These are phyloP conservation scores for roundworm (Caenorhabditis elegans) DNA, from an alignment of 1,140 invertebrate genomes.

Conservation along the genomic window DNA sequence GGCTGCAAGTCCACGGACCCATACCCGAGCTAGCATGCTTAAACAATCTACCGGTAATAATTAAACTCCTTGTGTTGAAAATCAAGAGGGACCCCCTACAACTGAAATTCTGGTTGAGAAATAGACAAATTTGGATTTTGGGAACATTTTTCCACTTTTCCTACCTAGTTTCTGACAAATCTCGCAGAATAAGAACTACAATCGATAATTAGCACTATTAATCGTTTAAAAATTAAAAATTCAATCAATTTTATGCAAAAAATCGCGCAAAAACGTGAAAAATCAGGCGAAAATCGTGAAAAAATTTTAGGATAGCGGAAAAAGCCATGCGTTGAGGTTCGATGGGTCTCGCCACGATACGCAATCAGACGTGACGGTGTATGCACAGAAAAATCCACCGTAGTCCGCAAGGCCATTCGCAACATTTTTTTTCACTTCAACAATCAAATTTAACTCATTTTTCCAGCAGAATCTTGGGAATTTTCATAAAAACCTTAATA, in stretches of 20 bases:
- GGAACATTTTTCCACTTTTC: no score
- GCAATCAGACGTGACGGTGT: neutral
- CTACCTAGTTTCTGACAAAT: no score
- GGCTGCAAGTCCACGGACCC: conserved; percentile 5
- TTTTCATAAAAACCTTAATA: no score
- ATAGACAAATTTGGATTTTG: neutral
- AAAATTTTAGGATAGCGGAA: conserved; percentile 19
- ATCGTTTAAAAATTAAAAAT: neutral
- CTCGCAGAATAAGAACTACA: neutral
- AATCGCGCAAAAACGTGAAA: neutral
- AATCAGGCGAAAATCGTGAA: neutral
- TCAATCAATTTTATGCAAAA: neutral
- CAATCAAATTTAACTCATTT: no score
- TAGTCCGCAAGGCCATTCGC: no score
- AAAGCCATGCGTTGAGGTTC: no score
- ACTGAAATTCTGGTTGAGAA: neutral
- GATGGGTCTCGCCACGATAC: neutral
- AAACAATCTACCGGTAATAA: neutral
- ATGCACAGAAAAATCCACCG: neutral
- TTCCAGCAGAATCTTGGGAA: no score
- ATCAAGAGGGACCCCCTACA: neutral
- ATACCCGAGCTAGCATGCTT: conserved; percentile 6
- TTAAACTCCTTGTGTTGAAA: neutral
- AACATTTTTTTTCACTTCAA: no score
- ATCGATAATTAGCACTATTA: neutral